phyloP scores from a whole-genome alignment of 1,140 invertebrate species.

The Thaumetopoea pityocampa region DNA sequence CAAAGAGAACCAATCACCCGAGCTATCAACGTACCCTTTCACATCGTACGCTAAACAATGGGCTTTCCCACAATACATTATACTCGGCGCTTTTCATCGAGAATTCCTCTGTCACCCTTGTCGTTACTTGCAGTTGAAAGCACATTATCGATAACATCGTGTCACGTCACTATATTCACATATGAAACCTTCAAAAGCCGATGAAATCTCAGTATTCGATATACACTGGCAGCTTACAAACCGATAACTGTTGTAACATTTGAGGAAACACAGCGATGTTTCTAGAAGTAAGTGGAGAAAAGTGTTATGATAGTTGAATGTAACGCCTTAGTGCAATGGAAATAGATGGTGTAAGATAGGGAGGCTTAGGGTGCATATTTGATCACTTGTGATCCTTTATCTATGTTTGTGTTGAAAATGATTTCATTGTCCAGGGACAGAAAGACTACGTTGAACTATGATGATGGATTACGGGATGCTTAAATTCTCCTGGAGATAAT shows the following conservation, averaged over 20 bases:
- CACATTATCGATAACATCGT: constrained; percentile 52
- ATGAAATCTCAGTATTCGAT: not conserved
- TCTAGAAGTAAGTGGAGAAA: not conserved
- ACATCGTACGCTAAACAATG: constrained; percentile 13
- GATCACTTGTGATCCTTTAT: constrained; percentile 49
- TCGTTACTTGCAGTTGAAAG: constrained; percentile 22
- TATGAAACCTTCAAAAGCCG: not conserved
- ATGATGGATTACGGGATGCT: no score
- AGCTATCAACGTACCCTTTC: constrained; percentile 11
- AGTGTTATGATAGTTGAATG: constrained; percentile 3
- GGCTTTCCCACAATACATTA: constrained; percentile 15
- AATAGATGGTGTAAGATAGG: constrained; percentile 43
- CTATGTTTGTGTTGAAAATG: constrained; percentile 31
- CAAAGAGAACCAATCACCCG: constrained; percentile 16
- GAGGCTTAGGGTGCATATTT: constrained; percentile 59
- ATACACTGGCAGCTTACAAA: constrained; percentile 6
- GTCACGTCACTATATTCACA: constrained; percentile 22
- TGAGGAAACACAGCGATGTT: constrained; percentile 15
- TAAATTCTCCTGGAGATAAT: no score
- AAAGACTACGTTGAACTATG: no score
- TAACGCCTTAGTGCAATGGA: constrained; percentile 10
- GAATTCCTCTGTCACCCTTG: constrained; percentile 14
- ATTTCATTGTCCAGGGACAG: no score
- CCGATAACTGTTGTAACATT: not conserved
- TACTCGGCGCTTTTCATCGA: constrained; percentile 18